Conservation (phyloP, 1,140 invertebrate species). For the Neoseiulus cucumeris region DNA sequence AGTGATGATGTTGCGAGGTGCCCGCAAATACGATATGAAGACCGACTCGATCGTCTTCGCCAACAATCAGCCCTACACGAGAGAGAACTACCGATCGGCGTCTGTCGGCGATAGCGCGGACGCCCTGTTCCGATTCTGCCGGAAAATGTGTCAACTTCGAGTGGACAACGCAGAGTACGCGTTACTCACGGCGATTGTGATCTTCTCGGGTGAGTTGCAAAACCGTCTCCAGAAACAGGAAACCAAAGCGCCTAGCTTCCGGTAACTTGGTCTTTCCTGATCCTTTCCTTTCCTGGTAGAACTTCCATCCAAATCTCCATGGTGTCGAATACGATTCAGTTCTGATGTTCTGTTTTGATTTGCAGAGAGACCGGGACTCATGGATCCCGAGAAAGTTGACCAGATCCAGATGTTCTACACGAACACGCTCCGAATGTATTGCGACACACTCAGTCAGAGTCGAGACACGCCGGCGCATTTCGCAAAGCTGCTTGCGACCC, state of each 20-base stretch:
- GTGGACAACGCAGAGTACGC: constrained; percentile 95
- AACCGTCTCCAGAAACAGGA: too few relatives aligned
- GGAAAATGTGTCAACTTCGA: constrained; percentile 39
- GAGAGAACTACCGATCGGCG: constrained; percentile 70
- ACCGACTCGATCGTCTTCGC: constrained; percentile 88
- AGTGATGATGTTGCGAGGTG: constrained; percentile 91
- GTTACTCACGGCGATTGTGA: constrained; percentile 83
- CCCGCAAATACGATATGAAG: constrained; percentile 70
- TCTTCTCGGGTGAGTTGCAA: constrained; percentile 76
- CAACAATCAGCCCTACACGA: constrained; percentile 78
- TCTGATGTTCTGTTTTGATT: constrained; percentile 17
- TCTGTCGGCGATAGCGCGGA: constrained; percentile 76
- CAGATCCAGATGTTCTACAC: constrained; percentile 89
- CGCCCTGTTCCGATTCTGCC: constrained; percentile 74
- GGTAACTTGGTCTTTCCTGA: not conserved
- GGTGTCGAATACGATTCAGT: too few relatives aligned
- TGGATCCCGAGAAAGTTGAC: constrained; percentile 74
- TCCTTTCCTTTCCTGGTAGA: not conserved
- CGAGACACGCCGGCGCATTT: constrained; percentile 50
- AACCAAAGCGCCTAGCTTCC: not conserved
- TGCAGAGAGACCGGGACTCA: constrained; percentile 68
- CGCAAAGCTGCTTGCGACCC: constrained; percentile 71
- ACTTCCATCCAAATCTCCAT: too few relatives aligned
- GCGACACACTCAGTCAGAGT: constrained; percentile 46
- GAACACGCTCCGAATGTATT: constrained; percentile 63